Base-by-base conservation (phyloP, 1,140 invertebrate genomes). In the Drosophila prosaltans region DNA sequence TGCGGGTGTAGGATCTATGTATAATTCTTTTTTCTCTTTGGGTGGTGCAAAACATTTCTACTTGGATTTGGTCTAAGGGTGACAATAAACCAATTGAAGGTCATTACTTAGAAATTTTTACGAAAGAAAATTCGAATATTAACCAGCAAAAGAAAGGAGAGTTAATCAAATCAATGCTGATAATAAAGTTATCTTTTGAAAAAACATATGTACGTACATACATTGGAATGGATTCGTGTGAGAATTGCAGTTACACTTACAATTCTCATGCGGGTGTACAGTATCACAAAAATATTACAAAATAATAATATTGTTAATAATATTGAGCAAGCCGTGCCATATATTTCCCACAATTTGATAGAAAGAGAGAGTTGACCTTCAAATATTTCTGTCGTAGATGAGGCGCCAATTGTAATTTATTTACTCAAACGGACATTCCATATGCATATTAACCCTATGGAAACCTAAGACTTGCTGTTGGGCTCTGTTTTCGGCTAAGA, bases 1-100 rank as follows among this genome's bases (percentile, higher is more conserved):
- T 90, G 86, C 86, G 86, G 86, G 86, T 80, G 74, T 90, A 90
- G 85, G 86, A 90, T 90, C 59, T 51, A 39, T 4, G 36, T 36
- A 4, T 36, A 5, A 2, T 36, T 6, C 32, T 6, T 36, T 36
- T 36, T 7, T 51, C 7, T 24, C 61, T 39, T 58, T 41, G 59
- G 65, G 64, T 72, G 71, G 67, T 59, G 74, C 67, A 73, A 78
- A 74, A 40, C 80, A 74, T 61, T 61, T 67, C 67, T 78, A 81
- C 59, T 9, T 65, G 57, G 40, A 26, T 36, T 41, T 30, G 32
- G 74, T 73, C 72, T 48, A 21, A n/a, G 11, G 11, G 40, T 40
- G 68, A 60, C 67, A 61, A 54, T 68, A 32, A 41, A 32, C 43
- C 30, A 32, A 57, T 48, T 41, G 30, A 3, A 51, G 48, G 26